Evolutionary conservation across 1,140 invertebrate species (phyloP), one percentile per base, ranked within the genome.

Genomic region (Myzus persicae): DNA sequence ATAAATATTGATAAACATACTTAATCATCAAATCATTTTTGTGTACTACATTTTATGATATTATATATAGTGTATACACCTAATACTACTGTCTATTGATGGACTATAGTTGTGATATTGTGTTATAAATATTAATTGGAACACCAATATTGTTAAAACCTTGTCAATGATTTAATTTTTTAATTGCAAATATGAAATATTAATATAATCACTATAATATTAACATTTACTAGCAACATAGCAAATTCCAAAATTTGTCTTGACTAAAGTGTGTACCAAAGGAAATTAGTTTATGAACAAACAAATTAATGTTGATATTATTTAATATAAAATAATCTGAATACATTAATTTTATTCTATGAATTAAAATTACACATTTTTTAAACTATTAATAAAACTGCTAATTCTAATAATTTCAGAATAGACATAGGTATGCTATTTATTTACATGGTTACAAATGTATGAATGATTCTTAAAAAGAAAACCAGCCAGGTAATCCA

Each of bases 401-500:
- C 54, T 67, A 90, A 59, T 54, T 90, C n/a, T 67, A n/a, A 59
- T 90, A 67, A 3, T 67, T 42, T 2, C 42, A n/a, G 38, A 89
- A 42, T 90, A 44, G 42, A 90, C 38, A 59, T 42, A n/a, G n/a
- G n/a, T n/a, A 42, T 88, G 36, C 31, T 90, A 44, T 31, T 42
- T 90, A 67, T 67, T 67, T 90, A 59, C 51, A 90, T 20, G 22
- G 3, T 67, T 59, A 40, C 67, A 42, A 59, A 90, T 90, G 26
- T 59, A 31, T 26, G n/a, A 54, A n/a, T 24, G 18, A 40, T 59
- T 54, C 22, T 46, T 93, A 94, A 67, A 93, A 67, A n/a, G 91
- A 93, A 93, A 94, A 94, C 94, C 94, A 94, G 36, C 94, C 94
- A 48, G 94, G 94, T 44, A 94, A 88, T 9, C 94, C 94, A 59